Conservation (phyloP, 2,888 invertebrate species). For the Latrodectus elegans region DNA sequence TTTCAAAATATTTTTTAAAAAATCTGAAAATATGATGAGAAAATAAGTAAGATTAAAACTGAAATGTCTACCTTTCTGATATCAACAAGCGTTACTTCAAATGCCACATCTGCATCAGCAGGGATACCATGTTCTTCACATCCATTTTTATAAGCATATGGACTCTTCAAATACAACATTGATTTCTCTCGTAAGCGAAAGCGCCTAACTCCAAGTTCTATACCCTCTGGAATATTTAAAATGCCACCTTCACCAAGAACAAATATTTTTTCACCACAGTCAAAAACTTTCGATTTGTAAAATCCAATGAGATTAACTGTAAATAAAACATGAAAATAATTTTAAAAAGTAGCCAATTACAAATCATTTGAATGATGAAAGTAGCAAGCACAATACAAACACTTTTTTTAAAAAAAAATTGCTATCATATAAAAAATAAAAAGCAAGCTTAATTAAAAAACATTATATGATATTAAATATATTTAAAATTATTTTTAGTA, state of each 20-base stretch:
- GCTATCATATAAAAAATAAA: no score
- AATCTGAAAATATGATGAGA: no score
- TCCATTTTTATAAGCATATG: constrained; percentile 87
- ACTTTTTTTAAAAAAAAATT: background rate
- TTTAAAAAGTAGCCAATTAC: background rate
- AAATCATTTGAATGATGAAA: background rate
- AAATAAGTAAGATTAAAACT: no score
- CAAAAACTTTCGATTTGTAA: constrained; percentile 82
- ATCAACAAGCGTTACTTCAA: constrained; percentile 85
- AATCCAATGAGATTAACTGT: constrained; percentile 84
- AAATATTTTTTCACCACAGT: constrained; percentile 88
- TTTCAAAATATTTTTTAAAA: no score
- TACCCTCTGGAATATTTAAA: constrained; percentile 84
- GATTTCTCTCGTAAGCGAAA: constrained; percentile 88
- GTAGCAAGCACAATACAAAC: background rate
- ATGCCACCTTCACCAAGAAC: constrained; percentile 89
- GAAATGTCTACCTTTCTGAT: constrained; percentile 84
- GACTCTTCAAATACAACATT: constrained; percentile 82
- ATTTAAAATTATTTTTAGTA: no score
- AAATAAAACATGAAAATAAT: constrained; percentile 72
- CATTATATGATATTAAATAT: no score
- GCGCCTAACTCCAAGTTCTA: constrained; percentile 87
- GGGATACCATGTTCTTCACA: constrained; percentile 84
- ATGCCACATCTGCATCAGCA: constrained; percentile 84
- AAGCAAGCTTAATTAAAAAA: no score